Conservation (phyloP, 2,113 vertebrate species). For the Blennius ocellaris region DNA sequence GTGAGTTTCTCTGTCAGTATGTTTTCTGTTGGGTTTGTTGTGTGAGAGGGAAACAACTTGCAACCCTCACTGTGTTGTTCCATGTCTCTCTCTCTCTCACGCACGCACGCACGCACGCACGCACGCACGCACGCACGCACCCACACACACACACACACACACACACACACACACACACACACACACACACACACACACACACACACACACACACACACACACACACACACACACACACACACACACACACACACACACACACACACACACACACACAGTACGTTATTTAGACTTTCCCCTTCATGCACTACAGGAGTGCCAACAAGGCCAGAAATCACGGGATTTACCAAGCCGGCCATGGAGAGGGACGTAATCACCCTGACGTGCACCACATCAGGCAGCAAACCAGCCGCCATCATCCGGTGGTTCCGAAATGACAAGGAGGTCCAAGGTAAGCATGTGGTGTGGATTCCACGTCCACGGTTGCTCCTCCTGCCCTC, state of each 20-base stretch:
- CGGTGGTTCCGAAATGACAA: slow-evolving; percentile 98
- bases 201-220: too few species aligned
- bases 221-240: too few species aligned
- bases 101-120: too few species aligned
- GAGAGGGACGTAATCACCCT: slow-evolving; percentile 94
- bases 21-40: neutral
- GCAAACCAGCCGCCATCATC: slow-evolving; percentile 96
- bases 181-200: neutral
- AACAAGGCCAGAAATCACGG: slow-evolving; percentile 93
- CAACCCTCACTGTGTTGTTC: neutral
- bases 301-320: slow-evolving; percentile 87
- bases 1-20: neutral
- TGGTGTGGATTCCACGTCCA: slow-evolving; percentile 40
- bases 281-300: slow-evolving; percentile 9
- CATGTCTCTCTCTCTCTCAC: neutral
- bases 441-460: slow-evolving; percentile 93
- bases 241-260: too few species aligned
- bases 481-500: slow-evolving; percentile 22
- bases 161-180: neutral
- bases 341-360: slow-evolving; percentile 93
- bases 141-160: too few species aligned
- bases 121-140: neutral
- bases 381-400: slow-evolving; percentile 94
- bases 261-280: neutral
- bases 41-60: neutral